Base-by-base conservation (phyloP, 2,888 invertebrate species). In the Melanostoma scalare region DNA sequence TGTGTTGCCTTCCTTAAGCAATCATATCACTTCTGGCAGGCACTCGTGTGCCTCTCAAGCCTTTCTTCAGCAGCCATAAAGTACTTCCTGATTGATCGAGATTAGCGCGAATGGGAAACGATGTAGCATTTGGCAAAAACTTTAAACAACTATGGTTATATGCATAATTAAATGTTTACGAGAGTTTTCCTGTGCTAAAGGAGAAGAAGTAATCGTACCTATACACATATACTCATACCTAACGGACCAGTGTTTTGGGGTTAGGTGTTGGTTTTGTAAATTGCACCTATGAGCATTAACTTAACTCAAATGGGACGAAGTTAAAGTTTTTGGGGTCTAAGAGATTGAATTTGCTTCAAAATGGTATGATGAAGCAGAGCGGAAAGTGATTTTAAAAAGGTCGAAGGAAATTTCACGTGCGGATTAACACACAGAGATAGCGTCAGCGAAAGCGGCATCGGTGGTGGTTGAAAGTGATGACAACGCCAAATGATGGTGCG, bases 51-150 rank as follows among this genome's bases (percentile, higher is more conserved):
- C 86, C 71, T 85, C 81, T 86, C 79, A 81, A 86, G 85, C 77
- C 81, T 81, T 85, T 20, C 20, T 85, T 68, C 52, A 76, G 79
- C 78, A 84, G 86, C 84, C 84, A 69, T 56, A 69, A 69, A 85
- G 77, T 74, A 80, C 85, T 86, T 87, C 81, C 81, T 86, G 86
- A 87, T 87, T 87, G 86, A 87, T 87, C 78, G 80, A 86, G 86
- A 87, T 86, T 86, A 87, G 80, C 85, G 52, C 44, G 30, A 63
- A 73, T 58, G 44, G 65, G 52, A 46, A 67, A 9, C 30, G 56
- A 55, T 78, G 69, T 74, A 58, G 36, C 56, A 68, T 78, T 82
- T 58, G 58, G 48, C 53, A 61, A 69, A 52, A 65, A 78, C 67
- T 82, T 78, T 60, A 78, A 82, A 73, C 73, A 73, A 69, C 78